Evolutionary conservation across 2,113 vertebrate genomes (phyloP).

Genomic region (Mastomys coucha): DNA sequence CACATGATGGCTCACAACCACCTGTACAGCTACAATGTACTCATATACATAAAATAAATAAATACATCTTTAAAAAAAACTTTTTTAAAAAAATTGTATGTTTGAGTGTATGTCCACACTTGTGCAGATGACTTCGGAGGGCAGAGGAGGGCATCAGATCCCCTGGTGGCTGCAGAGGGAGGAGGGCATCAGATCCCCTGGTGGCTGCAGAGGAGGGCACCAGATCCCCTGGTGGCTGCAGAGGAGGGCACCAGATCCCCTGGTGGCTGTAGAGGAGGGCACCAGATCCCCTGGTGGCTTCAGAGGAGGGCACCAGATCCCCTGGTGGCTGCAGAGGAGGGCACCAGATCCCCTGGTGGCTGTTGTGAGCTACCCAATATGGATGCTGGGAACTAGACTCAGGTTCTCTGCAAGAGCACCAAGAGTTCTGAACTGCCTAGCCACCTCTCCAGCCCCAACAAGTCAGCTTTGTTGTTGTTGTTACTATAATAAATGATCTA

Average conservation of each 20-base stretch:
- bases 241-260: not conserved
- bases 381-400: not conserved
- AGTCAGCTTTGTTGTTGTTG: not conserved
- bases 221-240: not conserved
- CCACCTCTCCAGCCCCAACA: not conserved
- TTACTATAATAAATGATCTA: not conserved
- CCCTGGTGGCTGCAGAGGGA: not conserved
- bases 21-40: no score
- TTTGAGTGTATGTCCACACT: not conserved
- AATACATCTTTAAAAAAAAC: not conserved
- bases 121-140: not conserved
- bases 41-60: no score
- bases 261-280: no score
- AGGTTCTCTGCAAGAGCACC: not conserved
- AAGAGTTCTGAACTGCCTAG: not conserved
- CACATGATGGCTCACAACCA: no score
- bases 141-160: not conserved
- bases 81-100: not conserved
- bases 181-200: not conserved
- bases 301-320: not conserved
- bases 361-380: not conserved
- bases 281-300: not conserved
- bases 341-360: not conserved
- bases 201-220: not conserved
- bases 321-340: not conserved